These are phyloP conservation scores for Trachelus iudaicus DNA, from an alignment of 2,888 invertebrate species.

Conservation along the genomic window DNA sequence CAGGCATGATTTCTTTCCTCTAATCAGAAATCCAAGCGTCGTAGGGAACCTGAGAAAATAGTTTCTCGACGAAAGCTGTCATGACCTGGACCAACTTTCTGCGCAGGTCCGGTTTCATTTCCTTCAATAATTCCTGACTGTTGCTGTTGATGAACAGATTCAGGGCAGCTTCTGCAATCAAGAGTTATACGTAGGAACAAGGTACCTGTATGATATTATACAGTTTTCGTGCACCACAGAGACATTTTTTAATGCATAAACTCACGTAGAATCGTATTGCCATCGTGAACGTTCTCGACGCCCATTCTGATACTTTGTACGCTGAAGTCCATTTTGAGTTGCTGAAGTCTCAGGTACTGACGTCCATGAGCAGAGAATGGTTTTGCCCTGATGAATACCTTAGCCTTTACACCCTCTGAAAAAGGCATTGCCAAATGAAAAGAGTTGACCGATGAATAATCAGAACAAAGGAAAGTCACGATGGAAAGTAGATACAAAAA, in stretches of 20 bases:
- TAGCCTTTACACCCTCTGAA: conserved; percentile 84
- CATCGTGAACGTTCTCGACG: conserved; percentile 84
- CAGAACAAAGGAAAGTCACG: not conserved
- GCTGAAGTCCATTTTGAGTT: conserved; percentile 87
- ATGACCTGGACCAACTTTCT: conserved; percentile 81
- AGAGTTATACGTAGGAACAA: not conserved
- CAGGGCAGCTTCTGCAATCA: conserved; percentile 79
- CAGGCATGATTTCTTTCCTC: not conserved
- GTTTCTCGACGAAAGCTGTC: conserved; percentile 79
- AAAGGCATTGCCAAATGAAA: not conserved
- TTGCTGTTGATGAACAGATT: conserved; percentile 89
- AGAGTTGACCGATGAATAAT: not conserved
- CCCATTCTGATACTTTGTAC: conserved; percentile 87
- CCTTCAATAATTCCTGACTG: conserved; percentile 84
- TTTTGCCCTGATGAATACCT: conserved; percentile 82
- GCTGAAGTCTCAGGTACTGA: conserved; percentile 77
- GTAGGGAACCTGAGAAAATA: conserved; percentile 81
- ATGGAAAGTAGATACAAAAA: not conserved
- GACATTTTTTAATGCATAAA: conserved; percentile 31
- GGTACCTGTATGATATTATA: not conserved
- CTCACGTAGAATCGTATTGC: conserved; percentile 84
- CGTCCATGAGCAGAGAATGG: conserved; percentile 74
- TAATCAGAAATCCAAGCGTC: conserved; percentile 77
- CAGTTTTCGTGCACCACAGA: not conserved
- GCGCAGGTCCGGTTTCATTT: conserved; percentile 88